These are phyloP conservation scores for Chelmon rostratus DNA, from an alignment of 2,797 vertebrate species.

Conservation along the genomic window DNA sequence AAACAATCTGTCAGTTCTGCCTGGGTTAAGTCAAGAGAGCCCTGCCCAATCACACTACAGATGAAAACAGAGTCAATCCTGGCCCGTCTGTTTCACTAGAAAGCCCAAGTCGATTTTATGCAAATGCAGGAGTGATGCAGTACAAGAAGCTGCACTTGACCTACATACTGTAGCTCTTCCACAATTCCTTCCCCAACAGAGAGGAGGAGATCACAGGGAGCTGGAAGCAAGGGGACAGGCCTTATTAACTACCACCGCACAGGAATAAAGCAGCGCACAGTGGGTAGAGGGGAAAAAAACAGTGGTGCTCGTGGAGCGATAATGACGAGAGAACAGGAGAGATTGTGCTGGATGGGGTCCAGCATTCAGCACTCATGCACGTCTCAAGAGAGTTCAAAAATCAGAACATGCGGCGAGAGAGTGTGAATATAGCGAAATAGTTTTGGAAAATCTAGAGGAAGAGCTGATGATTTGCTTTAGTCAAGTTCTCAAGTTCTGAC, in stretches of 20 bases:
- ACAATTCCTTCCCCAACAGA: conserved; percentile 66
- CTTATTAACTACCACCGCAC: conserved; percentile 66
- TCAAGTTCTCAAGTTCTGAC: conserved; percentile 40
- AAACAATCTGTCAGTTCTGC: conserved; percentile 5
- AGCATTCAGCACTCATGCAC: conserved; percentile 12
- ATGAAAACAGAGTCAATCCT: conserved; percentile 47
- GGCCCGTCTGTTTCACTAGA: conserved; percentile 36
- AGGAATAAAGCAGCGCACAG: conserved; percentile 50
- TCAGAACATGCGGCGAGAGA: conserved; percentile 13
- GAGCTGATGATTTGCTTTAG: conserved; percentile 42
- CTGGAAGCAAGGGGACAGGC: conserved; percentile 59
- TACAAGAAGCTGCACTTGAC: conserved; percentile 79
- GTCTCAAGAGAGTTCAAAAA: conserved; percentile 8
- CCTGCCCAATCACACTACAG: conserved; percentile 49
- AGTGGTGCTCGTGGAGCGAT: conserved; percentile 38
- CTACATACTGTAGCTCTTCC: conserved; percentile 74
- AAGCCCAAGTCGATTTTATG: conserved; percentile 72
- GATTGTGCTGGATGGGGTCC: conserved; percentile 35
- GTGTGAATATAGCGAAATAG: conserved; percentile 11
- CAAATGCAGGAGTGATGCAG: conserved; percentile 69
- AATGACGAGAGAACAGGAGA: conserved; percentile 29
- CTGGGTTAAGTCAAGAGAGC: conserved; percentile 19
- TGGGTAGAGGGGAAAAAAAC: conserved; percentile 36
- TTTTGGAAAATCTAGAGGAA: conserved; percentile 54
- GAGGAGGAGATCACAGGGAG: conserved; percentile 72